Evolutionary conservation across 2,888 invertebrate species (phyloP), one percentile per base, ranked within the genome.

Genomic region (Nowickia ferox): DNA sequence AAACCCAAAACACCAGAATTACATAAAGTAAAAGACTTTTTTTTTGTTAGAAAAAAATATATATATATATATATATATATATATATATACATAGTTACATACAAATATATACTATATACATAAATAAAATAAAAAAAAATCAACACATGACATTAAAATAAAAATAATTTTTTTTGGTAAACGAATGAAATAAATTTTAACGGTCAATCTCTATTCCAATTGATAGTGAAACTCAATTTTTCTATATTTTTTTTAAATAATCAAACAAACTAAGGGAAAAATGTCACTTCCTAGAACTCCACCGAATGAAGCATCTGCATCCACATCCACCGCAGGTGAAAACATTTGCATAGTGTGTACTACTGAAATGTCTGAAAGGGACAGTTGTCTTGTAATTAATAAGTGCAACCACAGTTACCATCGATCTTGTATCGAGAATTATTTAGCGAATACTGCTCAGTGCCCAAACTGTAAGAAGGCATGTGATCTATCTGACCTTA

Each of bases 401-500:
- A 68, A 51, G 13, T 69, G 69, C 19, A 19, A 38, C 11, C 53
- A 55, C 17, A 48, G n/a, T 9, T 65, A 46, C 9, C 65, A 65
- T 40, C 53, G 68, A 40, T 68, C 68, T 2, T 68, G 68, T 15
- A 69, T 69, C 40, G 69, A 69, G 2, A 69, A 69, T 42, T 69
- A 38, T 42, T 55, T 69, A 55, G 11, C 69, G 5, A 55, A 55
- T 9, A 9, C 53, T 4, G 53, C 51, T 9, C 42, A 55, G n/a
- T 69, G 69, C 42, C 69, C 69, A 11, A 69, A 40, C 40, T 69
- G 69, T 19, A 53, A 11, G 13, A 17, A 9, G 5, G 5, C 53
- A 9, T 69, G 69, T 10, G 13, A 55, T 13, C 19, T 69, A 9
- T 2, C 42, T 9, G 69, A 69, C 15, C 19, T 69, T 11, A 69